Evolutionary conservation across 2,888 invertebrate species (phyloP).

Genomic region (Mayetiola destructor): DNA sequence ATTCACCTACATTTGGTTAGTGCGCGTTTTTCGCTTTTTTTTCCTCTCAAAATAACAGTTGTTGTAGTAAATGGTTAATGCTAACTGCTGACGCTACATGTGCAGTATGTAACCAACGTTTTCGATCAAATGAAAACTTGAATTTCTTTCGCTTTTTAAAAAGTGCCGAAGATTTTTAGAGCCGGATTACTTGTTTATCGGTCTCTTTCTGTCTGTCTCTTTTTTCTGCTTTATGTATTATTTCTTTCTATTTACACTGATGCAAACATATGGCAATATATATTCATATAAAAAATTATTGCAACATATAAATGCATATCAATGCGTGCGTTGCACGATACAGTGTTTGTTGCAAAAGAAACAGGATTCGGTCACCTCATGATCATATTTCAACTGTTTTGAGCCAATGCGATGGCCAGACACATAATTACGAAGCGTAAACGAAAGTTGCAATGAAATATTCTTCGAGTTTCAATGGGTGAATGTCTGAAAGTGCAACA

Average conservation of each 20-base stretch:
- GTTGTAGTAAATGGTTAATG: slow-evolving; percentile 1
- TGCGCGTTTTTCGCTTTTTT: too few relatives aligned
- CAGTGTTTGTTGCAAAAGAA: too few relatives aligned
- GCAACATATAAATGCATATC: background rate
- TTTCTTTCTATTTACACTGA: background rate
- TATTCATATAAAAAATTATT: background rate
- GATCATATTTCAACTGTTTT: too few relatives aligned
- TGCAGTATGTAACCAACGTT: background rate
- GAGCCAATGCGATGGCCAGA: too few relatives aligned
- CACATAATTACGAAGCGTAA: too few relatives aligned
- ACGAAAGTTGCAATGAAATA: too few relatives aligned
- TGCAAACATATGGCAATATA: background rate
- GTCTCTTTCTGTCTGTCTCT: too few relatives aligned
- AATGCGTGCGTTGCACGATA: background rate
- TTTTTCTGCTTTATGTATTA: too few relatives aligned
- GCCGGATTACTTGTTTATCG: background rate
- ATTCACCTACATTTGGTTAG: too few relatives aligned
- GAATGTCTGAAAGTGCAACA: too few relatives aligned
- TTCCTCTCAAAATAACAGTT: slow-evolving; percentile 5
- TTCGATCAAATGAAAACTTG: background rate
- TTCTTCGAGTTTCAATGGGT: too few relatives aligned
- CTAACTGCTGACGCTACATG: background rate
- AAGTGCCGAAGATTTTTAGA: background rate
- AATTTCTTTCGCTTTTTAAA: background rate
- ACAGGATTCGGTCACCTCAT: too few relatives aligned